Conservation (phyloP, 2,113 vertebrate genomes). For the Pachyramphus minor region DNA sequence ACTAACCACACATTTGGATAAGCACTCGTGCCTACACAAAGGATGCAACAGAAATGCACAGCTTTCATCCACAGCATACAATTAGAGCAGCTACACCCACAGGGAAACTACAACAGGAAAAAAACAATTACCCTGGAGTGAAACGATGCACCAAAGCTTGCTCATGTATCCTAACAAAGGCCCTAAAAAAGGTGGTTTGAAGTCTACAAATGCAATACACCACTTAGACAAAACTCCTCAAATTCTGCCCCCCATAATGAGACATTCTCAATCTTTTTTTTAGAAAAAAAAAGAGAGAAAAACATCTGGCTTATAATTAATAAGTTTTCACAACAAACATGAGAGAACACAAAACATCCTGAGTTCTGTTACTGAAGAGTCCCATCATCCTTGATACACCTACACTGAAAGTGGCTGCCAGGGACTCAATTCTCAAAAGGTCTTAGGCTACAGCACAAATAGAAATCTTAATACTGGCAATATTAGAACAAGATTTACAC, state of each 20-base stretch:
- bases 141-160: not conserved
- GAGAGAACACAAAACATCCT: not conserved
- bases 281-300: not conserved
- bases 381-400: not conserved
- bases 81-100: not conserved
- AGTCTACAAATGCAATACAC: not conserved
- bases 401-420: fast-evolving
- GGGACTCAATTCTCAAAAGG: not conserved
- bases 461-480: not conserved
- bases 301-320: not conserved
- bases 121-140: not conserved
- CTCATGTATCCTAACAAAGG: not conserved
- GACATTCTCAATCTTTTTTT: not conserved
- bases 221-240: not conserved
- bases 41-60: not conserved
- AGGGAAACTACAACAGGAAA: not conserved
- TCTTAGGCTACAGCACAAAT: not conserved
- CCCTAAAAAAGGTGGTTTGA: not conserved
- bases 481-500: not conserved
- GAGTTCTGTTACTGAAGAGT: not conserved
- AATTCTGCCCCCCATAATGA: not conserved
- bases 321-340: not conserved
- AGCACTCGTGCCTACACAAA: not conserved
- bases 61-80: not conserved
- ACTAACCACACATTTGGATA: not conserved